Percentiles rank a stretch among this genome's conserved stretches.
Evolutionary conservation across 2,797 vertebrate species (phyloP).

Genomic region (Scarus forsteni): DNA sequence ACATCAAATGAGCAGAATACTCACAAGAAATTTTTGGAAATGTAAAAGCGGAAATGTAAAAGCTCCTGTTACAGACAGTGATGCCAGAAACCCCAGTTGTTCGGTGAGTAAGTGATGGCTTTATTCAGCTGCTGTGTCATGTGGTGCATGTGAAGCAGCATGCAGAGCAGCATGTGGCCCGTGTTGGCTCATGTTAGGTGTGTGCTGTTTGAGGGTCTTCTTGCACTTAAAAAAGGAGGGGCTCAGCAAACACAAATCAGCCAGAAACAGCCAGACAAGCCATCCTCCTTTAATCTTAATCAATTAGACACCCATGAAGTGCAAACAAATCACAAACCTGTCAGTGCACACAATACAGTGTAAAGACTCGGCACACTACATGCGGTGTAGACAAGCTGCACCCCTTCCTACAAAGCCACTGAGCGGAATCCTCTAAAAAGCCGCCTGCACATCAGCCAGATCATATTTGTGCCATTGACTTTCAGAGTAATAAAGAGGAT

Average conservation of each 20-base stretch:
- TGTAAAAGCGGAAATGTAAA: constrained; percentile 22
- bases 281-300: constrained; percentile 79
- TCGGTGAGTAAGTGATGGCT: constrained; percentile 81
- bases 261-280: constrained; percentile 75
- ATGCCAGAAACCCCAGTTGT: constrained; percentile 71
- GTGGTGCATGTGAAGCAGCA: constrained; percentile 80
- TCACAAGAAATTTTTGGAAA: constrained; percentile 18
- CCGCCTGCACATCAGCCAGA: constrained; percentile 53
- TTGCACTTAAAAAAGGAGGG: constrained; percentile 72
- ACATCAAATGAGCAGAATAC: constrained; percentile 23
- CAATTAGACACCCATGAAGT: constrained; percentile 78
- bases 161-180: constrained; percentile 79
- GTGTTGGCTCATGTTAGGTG: constrained; percentile 82
- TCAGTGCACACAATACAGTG: constrained; percentile 70
- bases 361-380: constrained; percentile 72
- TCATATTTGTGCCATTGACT: constrained; percentile 72
- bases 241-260: constrained; percentile 76
- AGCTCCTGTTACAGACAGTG: constrained; percentile 60
- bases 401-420: constrained; percentile 50
- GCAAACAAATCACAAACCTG: constrained; percentile 76
- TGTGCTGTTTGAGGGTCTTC: constrained; percentile 70
- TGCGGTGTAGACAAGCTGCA: constrained; percentile 64
- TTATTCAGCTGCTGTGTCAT: constrained; percentile 80
- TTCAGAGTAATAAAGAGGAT: constrained; percentile 67
- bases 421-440: constrained; percentile 50